Evolutionary conservation across 64 coral and sea anemone genomes (phyloP), one percentile per base, ranked within the genome.

Genomic region (Cladopsammia gracilis): DNA sequence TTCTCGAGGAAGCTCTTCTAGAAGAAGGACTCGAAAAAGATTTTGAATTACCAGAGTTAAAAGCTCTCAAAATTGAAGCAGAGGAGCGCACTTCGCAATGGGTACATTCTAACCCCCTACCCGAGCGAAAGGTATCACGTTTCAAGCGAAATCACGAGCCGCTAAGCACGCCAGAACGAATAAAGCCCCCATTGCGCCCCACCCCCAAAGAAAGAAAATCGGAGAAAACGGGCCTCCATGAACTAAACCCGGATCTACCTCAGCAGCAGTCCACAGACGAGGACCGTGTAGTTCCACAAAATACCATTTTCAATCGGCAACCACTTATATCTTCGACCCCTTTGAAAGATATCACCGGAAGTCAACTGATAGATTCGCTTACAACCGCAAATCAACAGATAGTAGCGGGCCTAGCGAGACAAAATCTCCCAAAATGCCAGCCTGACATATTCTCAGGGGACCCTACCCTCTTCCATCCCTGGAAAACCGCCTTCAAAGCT

Each of bases 351-450:
- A 74, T 60, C 51, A 88, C 46, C 22, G 53, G 85, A 88, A 88
- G 50, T 51, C 66, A 73, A 22, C 53, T 88, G 22, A 85, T 64
- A 25, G 87, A 89, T 25, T 75, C 87, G 16, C 58, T 77, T 46
- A 89, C 87, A 13, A 18, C 62, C 70, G 22, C 51, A 25, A 90
- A 90, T 52, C 89, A 90, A 70, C 61, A 90, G 66, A 90, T 94
- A 19, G 76, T 88, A 8, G 85, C 92, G 15, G 76, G 86, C 23
- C 67, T 94, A 64, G 92, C 85, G 12, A 79, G 73, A 46, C 86
- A 94, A 64, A 89, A 78, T 69, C 68, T 94, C 12, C 86, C 92
- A 26, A 94, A 89, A 76, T 94, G 92, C 46, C 92, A 94, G 47
- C 92, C 77, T 12, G 86, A 94, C 52, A 64, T 70, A 12, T 93